A percentile compares a stretch with the other conserved stretches of the same genome.
phyloP scores from a whole-genome alignment of 1,140 invertebrate genomes.

The Anastrepha obliqua region DNA sequence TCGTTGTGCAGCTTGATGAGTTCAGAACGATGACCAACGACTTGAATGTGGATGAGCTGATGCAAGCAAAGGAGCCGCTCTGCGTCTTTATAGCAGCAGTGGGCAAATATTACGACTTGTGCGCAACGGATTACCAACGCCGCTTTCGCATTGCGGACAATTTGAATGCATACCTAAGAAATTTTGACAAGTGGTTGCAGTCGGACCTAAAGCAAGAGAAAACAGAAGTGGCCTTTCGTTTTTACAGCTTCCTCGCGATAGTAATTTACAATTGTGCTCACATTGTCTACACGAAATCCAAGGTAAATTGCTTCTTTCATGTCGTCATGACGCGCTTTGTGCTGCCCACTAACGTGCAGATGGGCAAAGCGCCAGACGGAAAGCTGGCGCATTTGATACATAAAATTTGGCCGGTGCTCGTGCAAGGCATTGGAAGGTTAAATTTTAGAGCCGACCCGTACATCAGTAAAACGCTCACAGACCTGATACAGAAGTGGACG shows the following conservation, averaged over 20 bases:
- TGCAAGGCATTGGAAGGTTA: conserved; percentile 68
- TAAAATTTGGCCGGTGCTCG: conserved; percentile 71
- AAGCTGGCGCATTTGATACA: conserved; percentile 66
- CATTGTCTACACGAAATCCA: conserved; percentile 68
- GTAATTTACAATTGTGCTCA: conserved; percentile 71
- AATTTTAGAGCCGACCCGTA: conserved; percentile 69
- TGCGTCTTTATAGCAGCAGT: conserved; percentile 68
- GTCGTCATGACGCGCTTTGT: conserved; percentile 69
- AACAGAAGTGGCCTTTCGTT: conserved; percentile 64
- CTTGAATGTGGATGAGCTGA: conserved; percentile 55
- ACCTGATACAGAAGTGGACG: conserved; percentile 70
- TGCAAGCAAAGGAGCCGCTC: conserved; percentile 67
- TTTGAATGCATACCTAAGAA: conserved; percentile 65
- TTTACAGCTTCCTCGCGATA: conserved; percentile 71
- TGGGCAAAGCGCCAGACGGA: conserved; percentile 63
- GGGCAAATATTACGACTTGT: conserved; percentile 63
- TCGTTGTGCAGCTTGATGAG: conserved; percentile 62
- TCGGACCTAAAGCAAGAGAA: conserved; percentile 59
- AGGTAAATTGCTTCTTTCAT: conserved; percentile 71
- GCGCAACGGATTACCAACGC: conserved; percentile 47
- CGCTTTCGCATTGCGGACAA: conserved; percentile 67
- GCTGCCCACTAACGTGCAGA: conserved; percentile 66
- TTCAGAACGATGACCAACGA: conserved; percentile 59
- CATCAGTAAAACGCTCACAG: conserved; percentile 65
- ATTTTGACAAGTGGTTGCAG: conserved; percentile 70